Evolutionary conservation across 2,113 vertebrate genomes (phyloP).

Genomic region (Actenoides hombroni): DNA sequence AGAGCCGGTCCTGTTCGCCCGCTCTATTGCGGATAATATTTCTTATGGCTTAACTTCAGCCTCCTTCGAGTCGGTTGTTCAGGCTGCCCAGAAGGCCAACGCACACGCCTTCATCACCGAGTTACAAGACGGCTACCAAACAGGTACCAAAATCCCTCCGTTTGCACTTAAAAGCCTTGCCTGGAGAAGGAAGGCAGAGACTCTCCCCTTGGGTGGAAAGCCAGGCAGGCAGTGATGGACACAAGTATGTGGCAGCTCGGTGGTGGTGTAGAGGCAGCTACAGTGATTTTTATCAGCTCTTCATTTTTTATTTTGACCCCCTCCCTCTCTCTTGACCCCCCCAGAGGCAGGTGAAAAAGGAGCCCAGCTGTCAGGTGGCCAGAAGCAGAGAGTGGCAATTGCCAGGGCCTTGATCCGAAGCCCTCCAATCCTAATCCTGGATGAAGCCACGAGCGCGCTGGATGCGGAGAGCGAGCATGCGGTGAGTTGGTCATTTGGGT

Average conservation of each 20-base stretch:
- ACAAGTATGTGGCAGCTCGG: neutral
- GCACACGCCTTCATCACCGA: conserved; percentile 87
- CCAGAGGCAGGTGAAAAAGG: conserved; percentile 94
- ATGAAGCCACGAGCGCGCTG: conserved; percentile 94
- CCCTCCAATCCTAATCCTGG: conserved; percentile 89
- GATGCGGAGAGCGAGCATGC: conserved; percentile 92
- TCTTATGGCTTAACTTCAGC: conserved; percentile 83
- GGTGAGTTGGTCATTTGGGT: conserved; percentile 64
- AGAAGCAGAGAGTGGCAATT: conserved; percentile 95
- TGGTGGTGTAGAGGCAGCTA: neutral
- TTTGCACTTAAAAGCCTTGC: neutral
- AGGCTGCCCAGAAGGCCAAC: conserved; percentile 87
- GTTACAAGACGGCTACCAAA: conserved; percentile 86
- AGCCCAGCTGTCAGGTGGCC: conserved; percentile 91
- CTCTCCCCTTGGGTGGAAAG: neutral
- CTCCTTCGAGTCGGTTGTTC: conserved; percentile 79
- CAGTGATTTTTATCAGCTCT: neutral
- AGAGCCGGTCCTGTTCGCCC: conserved; percentile 92
- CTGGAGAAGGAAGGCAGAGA: neutral
- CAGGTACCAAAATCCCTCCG: conserved; percentile 72
- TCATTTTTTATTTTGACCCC: neutral
- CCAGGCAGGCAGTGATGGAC: neutral
- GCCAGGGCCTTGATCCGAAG: conserved; percentile 90
- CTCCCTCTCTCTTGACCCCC: neutral
- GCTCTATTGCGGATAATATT: conserved; percentile 89